phyloP scores from a whole-genome alignment of 2,797 vertebrate genomes.

The Mycteria americana region DNA sequence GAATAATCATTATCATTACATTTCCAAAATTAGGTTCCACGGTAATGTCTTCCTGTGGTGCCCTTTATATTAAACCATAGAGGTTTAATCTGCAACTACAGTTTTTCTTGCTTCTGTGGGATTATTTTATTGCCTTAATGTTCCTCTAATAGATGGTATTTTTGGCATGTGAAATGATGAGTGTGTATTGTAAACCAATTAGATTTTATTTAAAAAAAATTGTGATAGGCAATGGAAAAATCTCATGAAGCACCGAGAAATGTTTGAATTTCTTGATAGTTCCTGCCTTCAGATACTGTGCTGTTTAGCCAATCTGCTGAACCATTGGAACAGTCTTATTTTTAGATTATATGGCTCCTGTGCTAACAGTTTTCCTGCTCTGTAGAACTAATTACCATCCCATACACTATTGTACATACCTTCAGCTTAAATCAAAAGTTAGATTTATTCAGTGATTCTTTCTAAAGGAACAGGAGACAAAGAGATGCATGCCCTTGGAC shows the following conservation, averaged over 20 bases:
- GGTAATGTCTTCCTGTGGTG: slow-evolving; percentile 39
- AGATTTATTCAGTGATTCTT: slow-evolving; percentile 9
- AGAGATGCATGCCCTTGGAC: neutral
- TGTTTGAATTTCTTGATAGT: slow-evolving; percentile 9
- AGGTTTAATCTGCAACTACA: slow-evolving; percentile 34
- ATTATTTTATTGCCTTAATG: slow-evolving; percentile 34
- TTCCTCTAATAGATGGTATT: neutral
- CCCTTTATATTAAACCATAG: neutral
- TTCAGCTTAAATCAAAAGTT: neutral
- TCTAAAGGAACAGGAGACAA: neutral
- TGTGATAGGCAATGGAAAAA: slow-evolving; percentile 38
- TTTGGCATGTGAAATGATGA: slow-evolving; percentile 1
- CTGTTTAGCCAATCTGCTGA: slow-evolving; percentile 7
- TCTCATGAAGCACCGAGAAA: slow-evolving; percentile 36
- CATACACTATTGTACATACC: neutral
- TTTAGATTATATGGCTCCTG: neutral
- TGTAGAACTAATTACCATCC: neutral
- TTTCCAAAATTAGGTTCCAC: slow-evolving; percentile 53
- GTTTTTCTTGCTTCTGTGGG: neutral
- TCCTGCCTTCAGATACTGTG: neutral
- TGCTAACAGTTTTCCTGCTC: neutral
- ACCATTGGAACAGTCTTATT: neutral
- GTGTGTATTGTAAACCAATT: slow-evolving; percentile 55
- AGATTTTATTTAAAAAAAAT: neutral
- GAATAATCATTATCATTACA: neutral